phyloP scores from a whole-genome alignment of 2,797 vertebrate genomes.

The Schizopygopsis pylzovi region DNA sequence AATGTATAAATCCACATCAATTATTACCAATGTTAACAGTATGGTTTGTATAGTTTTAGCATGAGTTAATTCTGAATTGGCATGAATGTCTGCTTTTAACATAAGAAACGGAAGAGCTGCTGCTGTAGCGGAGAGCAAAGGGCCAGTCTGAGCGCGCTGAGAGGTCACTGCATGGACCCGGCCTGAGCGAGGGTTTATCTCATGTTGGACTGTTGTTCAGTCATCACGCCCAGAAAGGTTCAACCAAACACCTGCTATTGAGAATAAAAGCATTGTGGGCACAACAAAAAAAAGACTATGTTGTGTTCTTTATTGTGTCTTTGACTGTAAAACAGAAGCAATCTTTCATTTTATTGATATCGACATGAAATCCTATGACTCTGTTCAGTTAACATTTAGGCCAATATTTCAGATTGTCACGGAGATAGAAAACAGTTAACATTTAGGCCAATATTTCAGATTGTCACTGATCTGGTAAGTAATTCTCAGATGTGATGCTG shows the following conservation, averaged over 20 bases:
- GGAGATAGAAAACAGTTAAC: background rate
- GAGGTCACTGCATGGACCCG: slow-evolving; percentile 32
- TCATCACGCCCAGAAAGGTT: background rate
- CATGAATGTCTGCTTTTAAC: slow-evolving; percentile 29
- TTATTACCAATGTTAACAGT: slow-evolving; percentile 8
- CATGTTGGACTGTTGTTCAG: slow-evolving; percentile 6
- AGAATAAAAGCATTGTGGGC: slow-evolving; percentile 54
- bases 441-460: background rate
- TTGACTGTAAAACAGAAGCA: background rate
- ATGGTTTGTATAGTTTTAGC: slow-evolving; percentile 33
- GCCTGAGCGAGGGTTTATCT: slow-evolving; percentile 3
- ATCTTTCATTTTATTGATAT: background rate
- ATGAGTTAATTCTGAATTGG: slow-evolving; percentile 35
- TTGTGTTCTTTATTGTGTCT: slow-evolving; percentile 14
- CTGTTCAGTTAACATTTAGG: background rate
- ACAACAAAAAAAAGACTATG: slow-evolving; percentile 44
- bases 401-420: background rate
- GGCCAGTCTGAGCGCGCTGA: background rate
- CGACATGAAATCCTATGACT: background rate
- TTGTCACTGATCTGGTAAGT: background rate
- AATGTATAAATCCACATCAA: slow-evolving; percentile 1
- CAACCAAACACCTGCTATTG: slow-evolving; percentile 35
- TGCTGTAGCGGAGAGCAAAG: background rate
- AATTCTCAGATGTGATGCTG: background rate
- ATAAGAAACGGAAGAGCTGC: background rate